These are phyloP conservation scores for Parasteatoda lunata DNA, from an alignment of 2,888 invertebrate species.

Conservation along the genomic window DNA sequence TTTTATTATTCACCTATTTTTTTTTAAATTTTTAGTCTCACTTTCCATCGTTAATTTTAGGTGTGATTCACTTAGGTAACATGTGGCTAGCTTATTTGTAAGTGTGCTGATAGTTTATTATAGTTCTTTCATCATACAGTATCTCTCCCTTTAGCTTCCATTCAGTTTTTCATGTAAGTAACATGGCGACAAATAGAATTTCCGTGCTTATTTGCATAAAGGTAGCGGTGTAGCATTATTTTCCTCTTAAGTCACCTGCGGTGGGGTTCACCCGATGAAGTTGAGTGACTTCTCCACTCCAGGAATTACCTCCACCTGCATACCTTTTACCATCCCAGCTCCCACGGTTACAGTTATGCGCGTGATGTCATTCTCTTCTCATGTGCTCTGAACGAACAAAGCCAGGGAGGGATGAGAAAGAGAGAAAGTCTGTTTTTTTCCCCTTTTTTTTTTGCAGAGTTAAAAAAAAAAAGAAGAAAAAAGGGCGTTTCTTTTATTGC, in stretches of 20 bases:
- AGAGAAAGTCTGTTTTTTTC: too few relatives aligned
- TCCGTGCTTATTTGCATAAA: background rate
- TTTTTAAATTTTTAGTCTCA: too few relatives aligned
- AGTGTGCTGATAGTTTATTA: too few relatives aligned
- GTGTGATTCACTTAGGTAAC: too few relatives aligned
- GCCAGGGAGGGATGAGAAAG: conserved; percentile 13
- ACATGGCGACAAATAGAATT: too few relatives aligned
- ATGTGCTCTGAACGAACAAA: background rate
- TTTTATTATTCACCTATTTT: too few relatives aligned
- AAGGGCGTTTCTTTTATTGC: background rate
- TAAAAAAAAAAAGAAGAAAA: background rate
- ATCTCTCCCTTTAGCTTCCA: too few relatives aligned
- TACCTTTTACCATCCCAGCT: background rate
- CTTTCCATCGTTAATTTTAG: too few relatives aligned
- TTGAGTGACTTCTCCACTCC: background rate
- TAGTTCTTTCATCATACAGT: too few relatives aligned
- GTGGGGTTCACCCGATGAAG: background rate
- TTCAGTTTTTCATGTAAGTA: too few relatives aligned
- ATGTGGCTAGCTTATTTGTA: too few relatives aligned
- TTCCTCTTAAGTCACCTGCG: background rate
- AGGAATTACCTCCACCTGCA: background rate
- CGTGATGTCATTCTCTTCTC: background rate
- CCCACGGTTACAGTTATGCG: background rate
- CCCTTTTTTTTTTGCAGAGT: too few relatives aligned
- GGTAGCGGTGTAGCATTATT: background rate